Base-by-base conservation (phyloP, 2,888 invertebrate species). In the Chirona hameri region DNA sequence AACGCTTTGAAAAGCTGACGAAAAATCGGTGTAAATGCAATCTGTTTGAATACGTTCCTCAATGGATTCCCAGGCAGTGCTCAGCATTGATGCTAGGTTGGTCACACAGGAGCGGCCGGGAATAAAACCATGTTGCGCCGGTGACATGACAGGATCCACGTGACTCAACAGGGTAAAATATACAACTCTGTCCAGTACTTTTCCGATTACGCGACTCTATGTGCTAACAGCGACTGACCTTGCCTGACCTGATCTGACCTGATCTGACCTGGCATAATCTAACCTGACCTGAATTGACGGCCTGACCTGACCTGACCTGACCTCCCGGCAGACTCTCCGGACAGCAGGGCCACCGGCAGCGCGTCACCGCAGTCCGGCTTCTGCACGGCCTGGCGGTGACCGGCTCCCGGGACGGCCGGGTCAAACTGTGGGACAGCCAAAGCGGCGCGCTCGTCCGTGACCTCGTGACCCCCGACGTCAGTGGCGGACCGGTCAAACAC, bases 401-500 rank as follows among this genome's bases (percentile, higher is more conserved):
- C 24, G 5, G 39, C 46, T 21, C 46, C 21, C 76, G 76, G 10
- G 76, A 76, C 46, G 76, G 76, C 39, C 24, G 27, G 39, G 76
- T 76, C 39, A 76, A 76, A 39, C 76, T 76, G 24, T 76, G 76
- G 76, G 10, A 76, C 76, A 12, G 5, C 9, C 21, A 9, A 1
- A 4, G 24, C 24, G 76, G 76, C 46, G 18, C 76, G 39, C 14
- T 46, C 2, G 10, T 76, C 15, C 76, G 76, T 21, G 18, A 46
- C 76, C 76, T 76, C 21, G 76, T 76, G 21, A 76, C 76, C 1
- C 76, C 76, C 0, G 76, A 76, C 24, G 24, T 76, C 76, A 76
- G 76, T 46, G 24, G 46, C 0, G 76, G 76, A 3, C 76, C 76
- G 21, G 76, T 76, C 76, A 76, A 76, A 24, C 76, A 76, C 24